Percentiles rank a stretch among this genome's conserved stretches.
Conservation (phyloP, 2,888 invertebrate genomes). For the Brachylomia viminalis region DNA sequence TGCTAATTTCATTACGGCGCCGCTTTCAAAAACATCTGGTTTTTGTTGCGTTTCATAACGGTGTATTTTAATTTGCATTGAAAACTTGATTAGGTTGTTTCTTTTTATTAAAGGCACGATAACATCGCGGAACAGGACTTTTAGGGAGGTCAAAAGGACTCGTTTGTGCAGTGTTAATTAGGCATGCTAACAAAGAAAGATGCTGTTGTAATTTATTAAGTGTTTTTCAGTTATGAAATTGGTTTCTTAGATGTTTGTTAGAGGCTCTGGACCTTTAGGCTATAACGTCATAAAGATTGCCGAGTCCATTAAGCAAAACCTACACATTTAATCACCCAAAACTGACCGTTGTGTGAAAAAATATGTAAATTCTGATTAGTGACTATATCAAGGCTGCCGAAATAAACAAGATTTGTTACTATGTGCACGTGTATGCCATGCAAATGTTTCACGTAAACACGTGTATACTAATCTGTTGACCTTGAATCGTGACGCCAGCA, state of each 20-base stretch:
- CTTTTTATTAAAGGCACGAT: background rate
- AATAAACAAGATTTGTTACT: conserved; percentile 7
- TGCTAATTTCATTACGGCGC: conserved; percentile 43
- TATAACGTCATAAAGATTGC: no score
- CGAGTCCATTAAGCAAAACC: no score
- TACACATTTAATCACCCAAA: background rate
- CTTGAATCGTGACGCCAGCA: background rate
- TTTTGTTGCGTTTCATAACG: conserved; percentile 38
- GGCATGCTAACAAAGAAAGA: background rate
- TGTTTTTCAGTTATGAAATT: no score
- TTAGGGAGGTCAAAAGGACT: background rate
- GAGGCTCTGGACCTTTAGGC: no score
- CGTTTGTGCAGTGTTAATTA: background rate
- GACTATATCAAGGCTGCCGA: background rate
- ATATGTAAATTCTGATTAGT: background rate
- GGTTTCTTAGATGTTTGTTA: no score
- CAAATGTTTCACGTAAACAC: conserved; percentile 20
- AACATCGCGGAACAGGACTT: background rate
- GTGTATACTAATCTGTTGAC: conserved; percentile 40
- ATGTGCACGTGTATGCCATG: conserved; percentile 1
- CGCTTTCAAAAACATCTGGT: conserved; percentile 46
- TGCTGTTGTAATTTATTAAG: background rate
- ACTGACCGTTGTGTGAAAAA: background rate
- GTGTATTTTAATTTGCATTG: conserved; percentile 30
- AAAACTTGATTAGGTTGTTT: conserved; percentile 23